Conservation (phyloP, 2,113 vertebrate genomes). For the Eurypyga helias region DNA sequence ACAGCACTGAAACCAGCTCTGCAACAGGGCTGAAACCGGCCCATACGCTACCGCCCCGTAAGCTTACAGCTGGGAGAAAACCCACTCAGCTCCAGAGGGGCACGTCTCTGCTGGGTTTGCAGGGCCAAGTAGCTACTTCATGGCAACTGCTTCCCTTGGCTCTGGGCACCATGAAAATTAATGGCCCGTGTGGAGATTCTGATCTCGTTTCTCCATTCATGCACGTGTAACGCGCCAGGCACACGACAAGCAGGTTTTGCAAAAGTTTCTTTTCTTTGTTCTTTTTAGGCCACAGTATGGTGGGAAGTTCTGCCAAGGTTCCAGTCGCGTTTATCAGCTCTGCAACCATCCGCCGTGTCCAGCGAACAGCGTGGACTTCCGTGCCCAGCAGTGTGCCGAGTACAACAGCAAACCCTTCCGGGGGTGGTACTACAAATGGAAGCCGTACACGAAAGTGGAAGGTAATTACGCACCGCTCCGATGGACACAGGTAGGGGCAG, state of each 20-base stretch:
- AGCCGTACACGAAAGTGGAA: conserved; percentile 96
- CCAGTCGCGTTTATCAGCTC: conserved; percentile 87
- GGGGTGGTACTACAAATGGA: conserved; percentile 99
- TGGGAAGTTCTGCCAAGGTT: conserved; percentile 91
- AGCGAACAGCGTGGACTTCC: conserved; percentile 81
- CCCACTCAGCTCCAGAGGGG: not conserved
- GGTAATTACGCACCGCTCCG: conserved; percentile 74
- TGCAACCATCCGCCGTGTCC: conserved; percentile 85
- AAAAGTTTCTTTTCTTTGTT: not conserved
- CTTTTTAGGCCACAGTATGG: conserved; percentile 89
- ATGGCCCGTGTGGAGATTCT: not conserved
- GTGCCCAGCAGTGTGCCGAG: conserved; percentile 94
- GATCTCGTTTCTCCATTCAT: not conserved
- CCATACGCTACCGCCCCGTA: conserved; percentile 9
- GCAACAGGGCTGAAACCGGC: not conserved
- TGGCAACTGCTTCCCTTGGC: not conserved
- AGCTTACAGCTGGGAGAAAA: conserved; percentile 33
- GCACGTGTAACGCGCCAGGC: not conserved
- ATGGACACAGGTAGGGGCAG: not conserved
- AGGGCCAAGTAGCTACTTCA: not conserved
- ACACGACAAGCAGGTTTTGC: not conserved
- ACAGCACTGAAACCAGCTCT: not conserved
- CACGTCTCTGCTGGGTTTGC: conserved; percentile 49
- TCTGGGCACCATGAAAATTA: conserved; percentile 22
- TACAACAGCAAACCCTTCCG: conserved; percentile 98